These are phyloP conservation scores for Otocyon megalotis DNA, from an alignment of 2,113 vertebrate genomes.

Conservation along the genomic window DNA sequence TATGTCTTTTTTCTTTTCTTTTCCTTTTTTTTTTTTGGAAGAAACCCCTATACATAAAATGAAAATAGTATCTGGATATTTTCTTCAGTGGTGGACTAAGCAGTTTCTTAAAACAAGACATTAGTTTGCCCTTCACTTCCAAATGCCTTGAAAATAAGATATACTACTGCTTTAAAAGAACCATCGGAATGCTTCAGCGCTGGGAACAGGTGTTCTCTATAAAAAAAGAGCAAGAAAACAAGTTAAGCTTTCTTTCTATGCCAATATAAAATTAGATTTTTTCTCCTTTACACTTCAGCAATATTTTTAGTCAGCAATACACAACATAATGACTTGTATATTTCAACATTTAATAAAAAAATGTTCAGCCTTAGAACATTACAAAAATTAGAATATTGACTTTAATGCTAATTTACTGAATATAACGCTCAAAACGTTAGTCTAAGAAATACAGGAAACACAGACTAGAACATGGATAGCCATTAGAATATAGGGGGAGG, in stretches of 20 bases:
- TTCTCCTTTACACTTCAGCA: constrained; percentile 84
- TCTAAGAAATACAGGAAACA: constrained; percentile 52
- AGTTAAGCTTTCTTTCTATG: constrained; percentile 89
- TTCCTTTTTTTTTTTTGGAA: constrained; percentile 87
- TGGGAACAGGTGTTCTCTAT: constrained; percentile 98
- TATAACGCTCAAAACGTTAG: constrained; percentile 55
- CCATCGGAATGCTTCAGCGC: constrained; percentile 98
- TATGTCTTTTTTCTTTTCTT: constrained; percentile 83
- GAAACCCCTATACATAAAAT: constrained; percentile 91
- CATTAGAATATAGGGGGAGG: background rate
- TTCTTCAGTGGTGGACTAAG: constrained; percentile 92
- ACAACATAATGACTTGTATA: constrained; percentile 64
- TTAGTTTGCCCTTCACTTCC: constrained; percentile 92
- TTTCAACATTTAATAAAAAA: constrained; percentile 73
- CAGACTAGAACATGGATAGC: background rate
- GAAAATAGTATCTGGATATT: constrained; percentile 92
- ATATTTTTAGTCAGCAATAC: constrained; percentile 80
- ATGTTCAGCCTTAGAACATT: constrained; percentile 55
- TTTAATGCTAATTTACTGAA: constrained; percentile 57
- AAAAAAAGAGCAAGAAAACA: constrained; percentile 91
- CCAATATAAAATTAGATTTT: constrained; percentile 83
- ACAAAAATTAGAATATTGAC: background rate
- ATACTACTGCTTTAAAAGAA: constrained; percentile 96
- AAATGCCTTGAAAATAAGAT: constrained; percentile 90
- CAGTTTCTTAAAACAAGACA: constrained; percentile 94